Evolutionary conservation across 2,113 vertebrate genomes (phyloP).

Genomic region (Paratilapia polleni): DNA sequence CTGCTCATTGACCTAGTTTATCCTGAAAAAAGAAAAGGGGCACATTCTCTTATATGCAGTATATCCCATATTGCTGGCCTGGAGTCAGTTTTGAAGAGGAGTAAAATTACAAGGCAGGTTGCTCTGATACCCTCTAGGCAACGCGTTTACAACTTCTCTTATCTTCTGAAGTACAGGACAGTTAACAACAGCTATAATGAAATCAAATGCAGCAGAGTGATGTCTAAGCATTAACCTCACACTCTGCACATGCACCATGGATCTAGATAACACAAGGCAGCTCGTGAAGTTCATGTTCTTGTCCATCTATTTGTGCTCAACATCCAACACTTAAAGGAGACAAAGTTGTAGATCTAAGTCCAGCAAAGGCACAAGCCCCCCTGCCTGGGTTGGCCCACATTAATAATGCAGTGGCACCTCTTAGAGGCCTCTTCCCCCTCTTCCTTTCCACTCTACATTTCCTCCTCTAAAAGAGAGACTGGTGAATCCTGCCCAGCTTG

Average conservation of each 20-base stretch:
- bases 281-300: conserved; percentile 23
- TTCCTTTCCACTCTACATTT: conserved; percentile 68
- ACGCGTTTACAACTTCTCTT: conserved; percentile 22
- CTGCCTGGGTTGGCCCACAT: conserved; percentile 84
- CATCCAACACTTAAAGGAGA: conserved; percentile 49
- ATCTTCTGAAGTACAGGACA: conserved; percentile 25
- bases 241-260: background rate
- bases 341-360: conserved; percentile 73
- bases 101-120: conserved; percentile 44
- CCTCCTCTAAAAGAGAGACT: conserved; percentile 33
- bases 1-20: conserved; percentile 85
- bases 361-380: conserved; percentile 73
- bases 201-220: conserved; percentile 33
- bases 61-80: conserved; percentile 25
- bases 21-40: conserved; percentile 66
- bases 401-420: conserved; percentile 88
- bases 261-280: conserved; percentile 9
- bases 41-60: conserved; percentile 52
- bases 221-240: conserved; percentile 6
- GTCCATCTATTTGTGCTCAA: conserved; percentile 33
- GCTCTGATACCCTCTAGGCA: conserved; percentile 25
- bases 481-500: conserved; percentile 78
- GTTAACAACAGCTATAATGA: conserved; percentile 33
- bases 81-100: conserved; percentile 49
- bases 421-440: conserved; percentile 63